These are phyloP conservation scores for Drosophila lacertosa DNA, from an alignment of 1,140 invertebrate species.

Conservation along the genomic window DNA sequence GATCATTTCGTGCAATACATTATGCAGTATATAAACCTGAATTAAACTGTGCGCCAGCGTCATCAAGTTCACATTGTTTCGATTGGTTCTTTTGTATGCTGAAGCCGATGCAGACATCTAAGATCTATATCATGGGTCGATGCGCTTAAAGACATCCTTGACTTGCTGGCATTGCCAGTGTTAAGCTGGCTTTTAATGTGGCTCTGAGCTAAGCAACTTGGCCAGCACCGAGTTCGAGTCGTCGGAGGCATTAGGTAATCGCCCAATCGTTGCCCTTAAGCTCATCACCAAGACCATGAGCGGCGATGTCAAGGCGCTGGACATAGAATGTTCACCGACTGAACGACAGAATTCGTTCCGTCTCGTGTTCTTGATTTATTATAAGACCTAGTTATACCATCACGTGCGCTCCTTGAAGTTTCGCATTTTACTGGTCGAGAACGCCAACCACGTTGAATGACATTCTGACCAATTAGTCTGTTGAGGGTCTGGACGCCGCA, in stretches of 20 bases:
- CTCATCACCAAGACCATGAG: conserved; percentile 87
- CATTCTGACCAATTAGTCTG: conserved; percentile 71
- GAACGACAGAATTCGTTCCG: conserved; percentile 87
- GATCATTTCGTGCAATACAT: conserved; percentile 91
- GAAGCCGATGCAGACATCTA: conserved; percentile 90
- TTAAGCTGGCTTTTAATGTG: conserved; percentile 77
- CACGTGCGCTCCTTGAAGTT: conserved; percentile 82
- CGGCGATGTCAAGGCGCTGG: conserved; percentile 87
- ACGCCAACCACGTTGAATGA: conserved; percentile 64
- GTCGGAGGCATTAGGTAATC: conserved; percentile 75
- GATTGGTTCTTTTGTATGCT: conserved; percentile 91
- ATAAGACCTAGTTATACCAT: conserved; percentile 80
- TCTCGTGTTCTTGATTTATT: conserved; percentile 84
- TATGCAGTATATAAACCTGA: conserved; percentile 92
- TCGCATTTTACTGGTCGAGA: conserved; percentile 80
- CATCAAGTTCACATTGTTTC: conserved; percentile 91
- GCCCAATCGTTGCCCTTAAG: conserved; percentile 86
- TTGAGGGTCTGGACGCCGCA: conserved; percentile 61
- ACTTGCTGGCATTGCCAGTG: conserved; percentile 87
- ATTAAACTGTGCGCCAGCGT: conserved; percentile 88
- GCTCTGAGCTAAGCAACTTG: conserved; percentile 66
- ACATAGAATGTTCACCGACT: conserved; percentile 87
- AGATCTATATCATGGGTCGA: conserved; percentile 93
- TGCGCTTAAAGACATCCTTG: conserved; percentile 90
- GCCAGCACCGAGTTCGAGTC: conserved; percentile 38